Evolutionary conservation across 2,113 vertebrate species (phyloP).

Genomic region (Rhinoderma darwinii): DNA sequence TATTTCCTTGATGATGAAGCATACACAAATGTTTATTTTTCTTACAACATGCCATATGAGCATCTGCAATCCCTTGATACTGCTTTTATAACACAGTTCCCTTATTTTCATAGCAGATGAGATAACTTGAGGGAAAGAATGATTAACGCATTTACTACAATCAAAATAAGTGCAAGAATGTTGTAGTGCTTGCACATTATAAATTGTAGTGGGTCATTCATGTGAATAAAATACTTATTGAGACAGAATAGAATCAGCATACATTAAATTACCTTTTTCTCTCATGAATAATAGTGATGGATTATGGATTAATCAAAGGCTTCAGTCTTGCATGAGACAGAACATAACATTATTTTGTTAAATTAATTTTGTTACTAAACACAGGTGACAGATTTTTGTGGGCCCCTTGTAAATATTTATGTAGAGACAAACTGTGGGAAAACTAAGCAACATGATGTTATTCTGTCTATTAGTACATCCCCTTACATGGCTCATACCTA

Average conservation of each 20-base stretch:
- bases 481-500: background rate
- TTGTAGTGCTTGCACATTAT: background rate
- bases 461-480: too few species aligned
- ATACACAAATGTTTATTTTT: background rate
- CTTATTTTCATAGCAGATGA: slow-evolving; percentile 11
- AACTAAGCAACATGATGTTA: background rate
- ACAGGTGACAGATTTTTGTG: background rate
- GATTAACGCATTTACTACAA: background rate
- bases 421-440: background rate
- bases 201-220: background rate
- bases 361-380: background rate
- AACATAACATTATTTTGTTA: background rate
- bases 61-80: background rate
- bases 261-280: background rate
- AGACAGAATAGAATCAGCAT: background rate
- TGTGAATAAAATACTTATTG: background rate
- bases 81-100: background rate
- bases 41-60: background rate
- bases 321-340: background rate
- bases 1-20: too few species aligned
- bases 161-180: background rate
- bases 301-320: background rate
- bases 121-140: slow-evolving; percentile 3
- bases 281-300: slow-evolving; percentile 12
- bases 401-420: background rate